Conservation (phyloP, 2,888 invertebrate genomes). For the Pandemis heparana region DNA sequence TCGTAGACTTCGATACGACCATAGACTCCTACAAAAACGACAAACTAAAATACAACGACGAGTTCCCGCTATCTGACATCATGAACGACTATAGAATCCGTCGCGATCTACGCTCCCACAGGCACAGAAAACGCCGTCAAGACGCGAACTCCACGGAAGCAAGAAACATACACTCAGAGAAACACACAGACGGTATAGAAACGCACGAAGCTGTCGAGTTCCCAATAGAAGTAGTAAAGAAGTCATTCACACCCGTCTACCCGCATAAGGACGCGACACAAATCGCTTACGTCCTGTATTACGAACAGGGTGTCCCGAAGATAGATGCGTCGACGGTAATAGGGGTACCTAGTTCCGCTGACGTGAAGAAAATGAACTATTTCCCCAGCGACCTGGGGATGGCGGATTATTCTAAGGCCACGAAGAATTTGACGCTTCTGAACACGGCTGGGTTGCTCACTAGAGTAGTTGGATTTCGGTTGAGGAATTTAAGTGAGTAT, state of each 20-base stretch:
- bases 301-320: constrained; percentile 73
- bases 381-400: constrained; percentile 74
- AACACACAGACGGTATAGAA: constrained; percentile 57
- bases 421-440: constrained; percentile 72
- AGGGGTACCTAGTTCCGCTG: constrained; percentile 64
- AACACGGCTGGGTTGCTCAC: constrained; percentile 74
- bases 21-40: constrained; percentile 68
- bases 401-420: constrained; percentile 65
- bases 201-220: constrained; percentile 64
- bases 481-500: constrained; percentile 75
- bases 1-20: constrained; percentile 56
- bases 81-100: constrained; percentile 62
- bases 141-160: constrained; percentile 64
- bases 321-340: constrained; percentile 59
- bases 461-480: constrained; percentile 75
- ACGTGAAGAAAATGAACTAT: constrained; percentile 68
- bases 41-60: constrained; percentile 66
- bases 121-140: constrained; percentile 76
- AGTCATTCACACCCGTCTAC: constrained; percentile 58
- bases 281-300: constrained; percentile 78
- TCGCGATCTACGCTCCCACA: constrained; percentile 66
- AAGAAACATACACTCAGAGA: constrained; percentile 56
- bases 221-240: constrained; percentile 70
- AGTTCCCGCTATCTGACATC: constrained; percentile 65
- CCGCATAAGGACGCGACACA: constrained; percentile 65